Evolutionary conservation across 2,113 vertebrate species (phyloP), one percentile per base, ranked within the genome.

Genomic region (Bos indicus): DNA sequence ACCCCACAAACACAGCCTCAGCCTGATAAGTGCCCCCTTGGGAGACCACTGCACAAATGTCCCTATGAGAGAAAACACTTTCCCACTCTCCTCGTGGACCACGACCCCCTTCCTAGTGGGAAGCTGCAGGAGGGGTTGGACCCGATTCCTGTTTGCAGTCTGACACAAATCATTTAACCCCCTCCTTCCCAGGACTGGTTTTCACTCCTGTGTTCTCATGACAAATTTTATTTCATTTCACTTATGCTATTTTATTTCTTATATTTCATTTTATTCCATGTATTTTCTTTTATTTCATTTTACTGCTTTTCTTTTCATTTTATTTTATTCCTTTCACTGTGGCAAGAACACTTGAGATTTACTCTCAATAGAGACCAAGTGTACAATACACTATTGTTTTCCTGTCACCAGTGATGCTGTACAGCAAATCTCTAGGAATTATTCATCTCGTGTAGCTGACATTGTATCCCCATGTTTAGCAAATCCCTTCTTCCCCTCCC

Each of bases 81-180:
- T 10, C 2, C 43, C 13, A 0, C n/a, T 48, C 17, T 36, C 26
- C 26, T 48, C 16, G 0, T 9, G 36, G 36, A 21, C 62, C 40
- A 1, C 0, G 0, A 33, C 28, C 28, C 21, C 21, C 10, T 36
- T 43, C 21, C 3, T 2, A 1, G 88, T 4, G 15, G 40, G 43
- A 12, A 21, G 6, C 71, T 12, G 0, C 2, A 9, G 85, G 25
- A 30, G 78, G 10, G 54, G 15, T 0, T 23, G 33, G 7, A 28
- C 36, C 19, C 0, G 10, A 14, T 4, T 82, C 21, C 11, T 33
- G 15, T 17, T 57, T 3, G 4, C 0, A 7, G 30, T 89, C 59
- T 57, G 12, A 28, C 12, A 7, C 1, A 16, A 83, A 19, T 19
- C 30, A 0, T 7, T 16, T 52, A 14, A 36, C 33, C 78, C 26